These are phyloP conservation scores for Caiman crocodilus DNA, from an alignment of 2,797 vertebrate genomes.

Conservation along the genomic window DNA sequence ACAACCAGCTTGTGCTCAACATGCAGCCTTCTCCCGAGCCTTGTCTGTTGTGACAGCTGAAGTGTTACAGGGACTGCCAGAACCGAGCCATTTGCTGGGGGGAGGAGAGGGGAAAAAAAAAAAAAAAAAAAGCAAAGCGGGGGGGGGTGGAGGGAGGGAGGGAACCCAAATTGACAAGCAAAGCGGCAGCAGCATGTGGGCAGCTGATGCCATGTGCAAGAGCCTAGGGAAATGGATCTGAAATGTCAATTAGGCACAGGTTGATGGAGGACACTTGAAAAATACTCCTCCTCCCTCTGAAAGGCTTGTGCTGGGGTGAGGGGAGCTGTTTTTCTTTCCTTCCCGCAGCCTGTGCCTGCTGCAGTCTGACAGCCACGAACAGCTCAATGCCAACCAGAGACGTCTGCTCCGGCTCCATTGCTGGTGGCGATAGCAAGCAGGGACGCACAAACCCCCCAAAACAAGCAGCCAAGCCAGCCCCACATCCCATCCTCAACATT, in stretches of 20 bases:
- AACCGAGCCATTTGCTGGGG: conserved; percentile 26
- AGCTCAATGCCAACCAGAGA: not conserved
- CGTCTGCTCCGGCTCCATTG: not conserved
- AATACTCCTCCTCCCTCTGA: conserved; percentile 1
- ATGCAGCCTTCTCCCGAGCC: conserved; percentile 62
- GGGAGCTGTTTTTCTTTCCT: not conserved
- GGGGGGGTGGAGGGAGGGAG: conserved; percentile 27
- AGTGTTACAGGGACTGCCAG: conserved; percentile 56
- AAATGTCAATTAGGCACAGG: conserved; percentile 56
- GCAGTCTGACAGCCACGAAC: conserved; percentile 8
- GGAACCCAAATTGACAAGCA: conserved; percentile 60
- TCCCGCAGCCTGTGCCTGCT: conserved; percentile 10
- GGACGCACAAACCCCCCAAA: not conserved
- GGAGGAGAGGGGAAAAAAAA: not conserved
- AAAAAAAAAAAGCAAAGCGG: not conserved
- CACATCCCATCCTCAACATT: not conserved
- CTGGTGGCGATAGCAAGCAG: not conserved
- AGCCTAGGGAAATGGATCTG: not conserved
- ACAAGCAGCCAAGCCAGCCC: not conserved
- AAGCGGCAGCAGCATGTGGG: conserved; percentile 5
- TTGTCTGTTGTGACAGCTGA: conserved; percentile 67
- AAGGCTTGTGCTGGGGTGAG: not conserved
- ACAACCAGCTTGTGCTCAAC: conserved; percentile 57
- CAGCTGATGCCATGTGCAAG: not conserved
- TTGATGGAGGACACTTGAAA: conserved; percentile 41